These are phyloP conservation scores for Drosophila kuntzei DNA, from an alignment of 2,888 invertebrate species.

Conservation along the genomic window DNA sequence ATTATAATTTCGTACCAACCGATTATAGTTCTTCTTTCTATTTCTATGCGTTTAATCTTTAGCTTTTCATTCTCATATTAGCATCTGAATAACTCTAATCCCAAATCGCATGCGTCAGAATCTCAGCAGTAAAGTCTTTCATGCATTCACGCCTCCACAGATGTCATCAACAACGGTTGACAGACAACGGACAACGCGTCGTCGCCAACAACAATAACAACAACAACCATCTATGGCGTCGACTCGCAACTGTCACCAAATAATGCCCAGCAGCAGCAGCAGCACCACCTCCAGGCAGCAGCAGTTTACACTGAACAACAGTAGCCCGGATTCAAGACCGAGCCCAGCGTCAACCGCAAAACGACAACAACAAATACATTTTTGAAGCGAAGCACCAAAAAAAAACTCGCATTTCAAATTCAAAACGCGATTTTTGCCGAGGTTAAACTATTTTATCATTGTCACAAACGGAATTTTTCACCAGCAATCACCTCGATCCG, in stretches of 20 bases:
- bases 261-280: conserved; percentile 49
- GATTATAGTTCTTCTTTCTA: too few relatives aligned
- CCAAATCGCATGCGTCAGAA: background rate
- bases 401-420: conserved; percentile 80
- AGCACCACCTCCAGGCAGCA: conserved; percentile 34
- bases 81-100: background rate
- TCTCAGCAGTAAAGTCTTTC: background rate
- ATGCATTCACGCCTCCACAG: conserved; percentile 59
- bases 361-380: conserved; percentile 59
- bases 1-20: too few relatives aligned
- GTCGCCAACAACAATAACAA: conserved; percentile 17
- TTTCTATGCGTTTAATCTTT: background rate
- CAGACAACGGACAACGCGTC: conserved; percentile 24
- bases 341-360: conserved; percentile 18
- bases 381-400: conserved; percentile 72
- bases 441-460: conserved; percentile 85
- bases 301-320: conserved; percentile 43
- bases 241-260: conserved; percentile 65
- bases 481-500: conserved; percentile 72
- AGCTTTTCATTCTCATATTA: background rate
- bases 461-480: conserved; percentile 84
- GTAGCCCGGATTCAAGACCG: conserved; percentile 58
- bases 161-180: conserved; percentile 35
- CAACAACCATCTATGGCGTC: conserved; percentile 28
- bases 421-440: conserved; percentile 83